Base-by-base conservation (phyloP, 2,888 invertebrate genomes). In the Cyaniris semiargus region DNA sequence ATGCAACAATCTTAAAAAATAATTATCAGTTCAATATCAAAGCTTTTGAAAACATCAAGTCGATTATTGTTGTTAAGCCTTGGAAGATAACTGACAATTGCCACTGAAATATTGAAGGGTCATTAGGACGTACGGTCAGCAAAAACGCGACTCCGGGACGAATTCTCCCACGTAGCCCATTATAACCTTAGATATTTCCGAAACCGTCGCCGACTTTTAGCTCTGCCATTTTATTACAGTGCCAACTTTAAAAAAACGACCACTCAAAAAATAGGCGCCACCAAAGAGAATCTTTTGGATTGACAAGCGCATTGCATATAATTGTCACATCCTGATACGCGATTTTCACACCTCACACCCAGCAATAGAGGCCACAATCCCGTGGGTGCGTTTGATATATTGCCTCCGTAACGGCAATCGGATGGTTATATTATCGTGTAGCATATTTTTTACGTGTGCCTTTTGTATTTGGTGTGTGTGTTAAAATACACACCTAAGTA, bases 401-500 rank as follows among this genome's bases (percentile, higher is more conserved):
- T 66, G 77, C 56, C 60, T 53, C 79, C 72, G 78, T 75, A 81
- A 75, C 82, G 77, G 85, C 90, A 89, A 87, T 85, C 85, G 84
- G 85, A 83, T 86, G 87, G 87, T 88, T 92, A 90, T 90, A 89
- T 89, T 90, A 86, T 84, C 84, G 86, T 89, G 90, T 90, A 86
- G 88, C 86, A 85, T 88, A 88, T 91, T 93, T 93, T 93, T 93
- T 93, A 90, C 84, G 79, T 83, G 83, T 84, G 85, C 86, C 88
- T 88, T 93, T 90, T 88, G 87, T 88, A 85, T 85, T 87, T 83
- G 87, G 88, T 88, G 85, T 89, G 86, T 90, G 93, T 94, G 93
- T 94, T 93, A 94, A 93, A 93, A 94, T 93, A 92, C 92, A 91
- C 93, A 93, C 93, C 93, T 93, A 90, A 92, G 88, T 88, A 93